Percentiles rank a stretch among this genome's conserved stretches.
phyloP scores from a whole-genome alignment of 2,797 vertebrate species.

The Chromis chromis region DNA sequence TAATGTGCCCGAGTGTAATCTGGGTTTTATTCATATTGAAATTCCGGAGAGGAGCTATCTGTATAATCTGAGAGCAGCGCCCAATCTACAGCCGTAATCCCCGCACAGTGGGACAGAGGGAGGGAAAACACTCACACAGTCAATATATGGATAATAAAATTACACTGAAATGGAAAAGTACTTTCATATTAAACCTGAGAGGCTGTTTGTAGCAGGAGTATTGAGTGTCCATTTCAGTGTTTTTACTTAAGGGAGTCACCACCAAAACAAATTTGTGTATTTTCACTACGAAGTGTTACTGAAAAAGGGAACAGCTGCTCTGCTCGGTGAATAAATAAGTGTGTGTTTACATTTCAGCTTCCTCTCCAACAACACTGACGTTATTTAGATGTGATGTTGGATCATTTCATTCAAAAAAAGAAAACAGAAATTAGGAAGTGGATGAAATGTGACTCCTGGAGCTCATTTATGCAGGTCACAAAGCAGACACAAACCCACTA shows the following conservation, averaged over 20 bases:
- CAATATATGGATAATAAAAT: slow-evolving; percentile 37
- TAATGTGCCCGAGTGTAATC: slow-evolving; percentile 73
- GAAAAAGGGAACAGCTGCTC: slow-evolving; percentile 17
- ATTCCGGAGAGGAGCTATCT: slow-evolving; percentile 74
- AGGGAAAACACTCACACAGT: slow-evolving; percentile 9
- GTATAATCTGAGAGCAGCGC: slow-evolving; percentile 78
- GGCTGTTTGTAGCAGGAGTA: slow-evolving; percentile 22
- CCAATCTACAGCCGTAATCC: slow-evolving; percentile 68
- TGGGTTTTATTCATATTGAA: slow-evolving; percentile 81
- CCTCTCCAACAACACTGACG: not conserved
- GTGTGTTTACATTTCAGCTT: not conserved
- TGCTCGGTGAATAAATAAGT: not conserved
- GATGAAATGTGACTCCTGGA: not conserved
- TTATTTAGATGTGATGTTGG: not conserved
- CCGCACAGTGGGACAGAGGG: slow-evolving; percentile 16
- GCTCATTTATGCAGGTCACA: not conserved
- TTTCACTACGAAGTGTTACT: slow-evolving; percentile 34
- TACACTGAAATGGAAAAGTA: slow-evolving; percentile 3
- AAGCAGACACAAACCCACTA: slow-evolving; percentile 8
- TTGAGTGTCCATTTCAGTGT: slow-evolving; percentile 16
- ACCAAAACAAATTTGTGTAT: slow-evolving; percentile 18
- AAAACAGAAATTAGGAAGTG: not conserved
- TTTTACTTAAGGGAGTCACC: slow-evolving; percentile 27
- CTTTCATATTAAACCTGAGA: slow-evolving; percentile 6
- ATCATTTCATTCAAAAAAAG: not conserved